Conservation (phyloP, 2,797 vertebrate genomes). For the Salarias fasciatus region DNA sequence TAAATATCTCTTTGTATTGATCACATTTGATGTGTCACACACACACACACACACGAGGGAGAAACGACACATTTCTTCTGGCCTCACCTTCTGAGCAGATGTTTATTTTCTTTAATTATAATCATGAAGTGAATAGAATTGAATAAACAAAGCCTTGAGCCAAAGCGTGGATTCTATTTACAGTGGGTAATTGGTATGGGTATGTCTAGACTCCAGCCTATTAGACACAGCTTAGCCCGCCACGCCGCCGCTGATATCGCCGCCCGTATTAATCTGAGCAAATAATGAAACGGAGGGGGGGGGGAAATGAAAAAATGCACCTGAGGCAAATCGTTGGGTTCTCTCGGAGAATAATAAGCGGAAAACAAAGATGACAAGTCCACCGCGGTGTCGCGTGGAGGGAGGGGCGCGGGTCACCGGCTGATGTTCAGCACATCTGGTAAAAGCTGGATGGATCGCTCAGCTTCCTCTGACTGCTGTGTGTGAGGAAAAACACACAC, state of each 20-base stretch:
- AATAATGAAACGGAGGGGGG: constrained; percentile 75
- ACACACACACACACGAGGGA: constrained; percentile 9
- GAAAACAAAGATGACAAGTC: constrained; percentile 67
- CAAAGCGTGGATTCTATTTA: constrained; percentile 83
- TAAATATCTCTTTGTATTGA: constrained; percentile 2
- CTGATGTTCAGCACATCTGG: constrained; percentile 58
- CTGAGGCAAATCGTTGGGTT: constrained; percentile 76
- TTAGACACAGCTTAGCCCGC: constrained; percentile 83
- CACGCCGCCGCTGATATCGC: constrained; percentile 70
- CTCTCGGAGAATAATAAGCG: constrained; percentile 67
- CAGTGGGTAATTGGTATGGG: constrained; percentile 85
- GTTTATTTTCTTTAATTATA: constrained; percentile 78
- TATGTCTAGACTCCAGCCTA: constrained; percentile 81
- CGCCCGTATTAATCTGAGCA: constrained; percentile 79
- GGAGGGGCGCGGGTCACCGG: constrained; percentile 37
- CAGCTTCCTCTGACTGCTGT: constrained; percentile 29
- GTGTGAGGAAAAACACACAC: constrained; percentile 27
- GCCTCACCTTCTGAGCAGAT: constrained; percentile 53
- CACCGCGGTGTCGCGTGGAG: constrained; percentile 48
- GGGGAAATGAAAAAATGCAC: constrained; percentile 77
- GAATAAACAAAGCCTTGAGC: constrained; percentile 83
- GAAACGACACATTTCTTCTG: constrained; percentile 27
- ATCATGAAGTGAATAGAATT: constrained; percentile 78
- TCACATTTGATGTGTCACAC: neutral
- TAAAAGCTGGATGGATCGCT: constrained; percentile 54